These are phyloP conservation scores for Cerastis leucographa DNA, from an alignment of 2,888 invertebrate genomes.

Conservation along the genomic window DNA sequence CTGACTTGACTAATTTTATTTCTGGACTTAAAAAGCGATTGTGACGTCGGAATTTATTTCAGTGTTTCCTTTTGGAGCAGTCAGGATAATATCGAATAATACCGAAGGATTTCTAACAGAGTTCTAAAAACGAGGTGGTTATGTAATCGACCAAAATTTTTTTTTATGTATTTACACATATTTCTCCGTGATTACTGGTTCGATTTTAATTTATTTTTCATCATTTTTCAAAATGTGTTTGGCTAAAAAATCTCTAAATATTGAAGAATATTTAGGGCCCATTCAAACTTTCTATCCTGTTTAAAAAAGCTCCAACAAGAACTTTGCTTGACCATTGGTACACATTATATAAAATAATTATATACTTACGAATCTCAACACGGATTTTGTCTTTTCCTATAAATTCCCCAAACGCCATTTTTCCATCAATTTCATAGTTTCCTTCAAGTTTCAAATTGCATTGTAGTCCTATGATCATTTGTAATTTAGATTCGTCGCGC, in stretches of 20 bases:
- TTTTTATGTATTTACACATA: too few species aligned
- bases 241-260: too few species aligned
- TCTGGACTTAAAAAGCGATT: too few species aligned
- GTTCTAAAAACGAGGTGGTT: too few species aligned
- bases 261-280: neutral
- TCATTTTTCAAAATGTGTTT: too few species aligned
- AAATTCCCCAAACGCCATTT: neutral
- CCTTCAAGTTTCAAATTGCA: constrained; percentile 37
- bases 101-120: too few species aligned
- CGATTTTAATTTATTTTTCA: too few species aligned
- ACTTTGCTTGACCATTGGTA: too few species aligned
- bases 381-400: constrained; percentile 33
- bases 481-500: constrained; percentile 2
- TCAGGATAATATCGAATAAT: too few species aligned
- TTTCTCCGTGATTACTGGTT: too few species aligned
- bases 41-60: neutral
- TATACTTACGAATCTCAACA: constrained; percentile 42
- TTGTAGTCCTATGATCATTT: neutral
- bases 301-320: neutral
- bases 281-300: neutral
- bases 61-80: neutral
- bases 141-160: too few species aligned
- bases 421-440: constrained; percentile 44
- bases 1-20: neutral
- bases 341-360: neutral